Conservation (phyloP, 2,797 vertebrate species). For the Poecilia gillii region DNA sequence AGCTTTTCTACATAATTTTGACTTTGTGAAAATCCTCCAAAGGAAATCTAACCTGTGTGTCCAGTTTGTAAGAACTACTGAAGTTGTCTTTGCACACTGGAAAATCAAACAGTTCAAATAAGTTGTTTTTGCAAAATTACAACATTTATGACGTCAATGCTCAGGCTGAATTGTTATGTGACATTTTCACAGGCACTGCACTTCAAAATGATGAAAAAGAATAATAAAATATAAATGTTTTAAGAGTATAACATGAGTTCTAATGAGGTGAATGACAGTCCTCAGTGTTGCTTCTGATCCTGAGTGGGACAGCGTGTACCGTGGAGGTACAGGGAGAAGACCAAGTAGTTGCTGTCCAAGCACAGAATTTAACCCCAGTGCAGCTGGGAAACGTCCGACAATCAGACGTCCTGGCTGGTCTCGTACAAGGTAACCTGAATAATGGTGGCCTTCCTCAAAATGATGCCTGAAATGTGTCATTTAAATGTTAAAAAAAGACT, state of each 20-base stretch:
- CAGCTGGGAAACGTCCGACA: constrained; percentile 86
- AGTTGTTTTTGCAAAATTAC: neutral
- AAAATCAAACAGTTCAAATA: neutral
- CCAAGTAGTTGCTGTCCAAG: constrained; percentile 84
- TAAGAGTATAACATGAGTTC: neutral
- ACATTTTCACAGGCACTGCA: neutral
- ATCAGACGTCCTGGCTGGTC: constrained; percentile 83
- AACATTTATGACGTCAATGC: neutral
- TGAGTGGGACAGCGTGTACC: constrained; percentile 83
- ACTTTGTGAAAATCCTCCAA: neutral
- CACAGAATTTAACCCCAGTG: constrained; percentile 80
- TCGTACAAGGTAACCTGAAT: constrained; percentile 69
- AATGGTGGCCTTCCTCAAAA: neutral
- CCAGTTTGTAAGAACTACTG: neutral
- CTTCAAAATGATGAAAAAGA: neutral
- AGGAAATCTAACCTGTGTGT: neutral
- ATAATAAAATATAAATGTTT: neutral
- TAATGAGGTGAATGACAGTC: constrained; percentile 77
- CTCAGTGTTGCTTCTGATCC: constrained; percentile 86
- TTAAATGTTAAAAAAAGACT: neutral
- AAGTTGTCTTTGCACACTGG: neutral
- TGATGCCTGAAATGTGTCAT: neutral
- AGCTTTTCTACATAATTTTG: neutral
- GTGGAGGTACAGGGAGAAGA: constrained; percentile 86
- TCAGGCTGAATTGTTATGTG: neutral